A percentile compares a stretch with the other conserved stretches of the same genome.
phyloP scores from a whole-genome alignment of 2,888 invertebrate species.

The Hypercompe scribonia region DNA sequence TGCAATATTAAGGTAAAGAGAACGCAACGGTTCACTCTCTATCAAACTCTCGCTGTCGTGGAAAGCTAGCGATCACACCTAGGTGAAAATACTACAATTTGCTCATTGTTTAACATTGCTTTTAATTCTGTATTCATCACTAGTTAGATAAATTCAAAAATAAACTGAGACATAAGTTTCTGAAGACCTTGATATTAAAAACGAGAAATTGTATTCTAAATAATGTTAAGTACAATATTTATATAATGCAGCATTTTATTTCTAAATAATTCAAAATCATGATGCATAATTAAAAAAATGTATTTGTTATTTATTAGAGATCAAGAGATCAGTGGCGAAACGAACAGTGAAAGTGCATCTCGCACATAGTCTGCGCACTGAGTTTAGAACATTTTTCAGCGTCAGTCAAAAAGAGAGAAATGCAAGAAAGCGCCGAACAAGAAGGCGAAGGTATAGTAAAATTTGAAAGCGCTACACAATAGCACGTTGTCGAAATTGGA shows the following conservation, averaged over 20 bases:
- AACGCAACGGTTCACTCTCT: constrained; percentile 50
- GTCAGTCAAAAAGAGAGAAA: constrained; percentile 77
- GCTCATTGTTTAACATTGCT: constrained; percentile 64
- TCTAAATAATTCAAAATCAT: neutral
- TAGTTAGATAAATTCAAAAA: neutral
- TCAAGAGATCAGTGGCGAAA: constrained; percentile 60
- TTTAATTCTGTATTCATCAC: constrained; percentile 44
- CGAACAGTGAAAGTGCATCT: constrained; percentile 83
- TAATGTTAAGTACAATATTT: neutral
- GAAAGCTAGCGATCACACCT: constrained; percentile 77
- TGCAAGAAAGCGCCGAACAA: constrained; percentile 81
- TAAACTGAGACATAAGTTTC: neutral
- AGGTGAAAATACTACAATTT: constrained; percentile 76
- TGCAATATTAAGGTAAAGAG: constrained; percentile 47
- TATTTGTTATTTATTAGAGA: constrained; percentile 50
- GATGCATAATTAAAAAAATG: neutral
- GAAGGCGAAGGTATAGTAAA: constrained; percentile 80
- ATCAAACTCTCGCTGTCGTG: constrained; percentile 59
- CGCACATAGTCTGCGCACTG: constrained; percentile 67
- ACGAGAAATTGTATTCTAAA: neutral
- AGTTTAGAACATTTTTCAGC: constrained; percentile 84
- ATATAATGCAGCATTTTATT: neutral
- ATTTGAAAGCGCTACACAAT: constrained; percentile 87
- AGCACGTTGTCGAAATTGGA: constrained; percentile 87
- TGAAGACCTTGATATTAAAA: neutral